phyloP scores from a whole-genome alignment of 2,113 vertebrate species.

The Cervus canadensis region DNA sequence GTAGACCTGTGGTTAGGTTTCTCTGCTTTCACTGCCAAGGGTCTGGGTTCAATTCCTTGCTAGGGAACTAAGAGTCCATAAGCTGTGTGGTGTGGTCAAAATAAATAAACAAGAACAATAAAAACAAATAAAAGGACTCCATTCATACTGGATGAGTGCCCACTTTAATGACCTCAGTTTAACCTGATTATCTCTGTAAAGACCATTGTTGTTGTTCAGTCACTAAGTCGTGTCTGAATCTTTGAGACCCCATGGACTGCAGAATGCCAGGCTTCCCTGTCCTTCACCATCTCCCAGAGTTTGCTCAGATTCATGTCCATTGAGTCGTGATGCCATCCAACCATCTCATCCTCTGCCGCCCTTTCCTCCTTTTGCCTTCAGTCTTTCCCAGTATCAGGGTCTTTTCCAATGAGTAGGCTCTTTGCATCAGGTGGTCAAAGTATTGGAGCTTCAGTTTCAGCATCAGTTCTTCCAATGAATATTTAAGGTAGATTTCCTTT shows the following conservation, averaged over 20 bases:
- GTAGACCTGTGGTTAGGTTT: not conserved
- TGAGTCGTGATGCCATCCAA: not conserved
- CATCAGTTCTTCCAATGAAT: not conserved
- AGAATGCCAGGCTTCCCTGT: not conserved
- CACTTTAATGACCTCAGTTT: not conserved
- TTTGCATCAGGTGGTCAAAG: not conserved
- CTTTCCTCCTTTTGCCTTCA: not conserved
- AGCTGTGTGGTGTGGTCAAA: not conserved
- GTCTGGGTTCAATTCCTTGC: not conserved
- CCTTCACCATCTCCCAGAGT: not conserved
- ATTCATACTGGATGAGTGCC: not conserved
- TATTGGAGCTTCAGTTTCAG: not conserved
- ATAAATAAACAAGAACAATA: not conserved
- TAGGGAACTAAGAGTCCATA: not conserved
- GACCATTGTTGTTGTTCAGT: not conserved
- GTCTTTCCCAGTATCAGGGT: not conserved
- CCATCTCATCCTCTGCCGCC: not conserved
- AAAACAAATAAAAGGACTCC: not conserved
- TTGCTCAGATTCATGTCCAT: not conserved
- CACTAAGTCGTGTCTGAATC: not conserved
- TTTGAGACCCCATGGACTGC: not conserved
- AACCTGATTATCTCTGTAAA: not conserved
- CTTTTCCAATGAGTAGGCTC: not conserved
- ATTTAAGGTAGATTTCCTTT: not conserved
- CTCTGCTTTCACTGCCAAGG: not conserved